A percentile compares a stretch with the other conserved stretches of the same genome.
These are phyloP conservation scores for Hydrozoanthus gracilis DNA, from an alignment of 92 coral and sea anemone species.

Conservation along the genomic window DNA sequence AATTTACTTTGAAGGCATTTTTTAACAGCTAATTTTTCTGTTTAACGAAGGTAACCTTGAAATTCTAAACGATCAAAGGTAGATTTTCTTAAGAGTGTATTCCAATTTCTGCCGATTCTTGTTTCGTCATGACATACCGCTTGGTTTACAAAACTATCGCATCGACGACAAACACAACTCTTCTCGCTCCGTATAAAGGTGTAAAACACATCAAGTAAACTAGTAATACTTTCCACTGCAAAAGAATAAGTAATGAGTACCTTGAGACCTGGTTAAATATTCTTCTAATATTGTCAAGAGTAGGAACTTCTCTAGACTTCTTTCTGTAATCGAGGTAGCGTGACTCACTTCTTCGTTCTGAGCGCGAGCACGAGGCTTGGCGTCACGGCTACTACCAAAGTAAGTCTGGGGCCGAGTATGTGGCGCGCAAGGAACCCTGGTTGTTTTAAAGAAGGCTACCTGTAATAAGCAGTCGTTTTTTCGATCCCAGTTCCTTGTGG, in stretches of 20 bases:
- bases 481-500: too few relatives aligned
- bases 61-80: background rate
- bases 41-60: background rate
- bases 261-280: slow-evolving; percentile 44
- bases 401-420: slow-evolving; percentile 4
- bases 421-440: background rate
- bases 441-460: background rate
- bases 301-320: slow-evolving; percentile 12
- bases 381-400: background rate
- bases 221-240: background rate
- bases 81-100: background rate
- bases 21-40: background rate
- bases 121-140: background rate
- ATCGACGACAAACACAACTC: background rate
- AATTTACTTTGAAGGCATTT: background rate
- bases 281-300: slow-evolving; percentile 10
- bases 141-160: background rate
- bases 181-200: background rate
- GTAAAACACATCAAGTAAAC: background rate
- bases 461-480: too few relatives aligned
- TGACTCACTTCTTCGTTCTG: slow-evolving; percentile 39
- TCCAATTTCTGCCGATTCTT: background rate
- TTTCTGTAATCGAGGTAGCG: slow-evolving; percentile 16
- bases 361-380: slow-evolving; percentile 42
- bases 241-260: slow-evolving; percentile 10